A percentile compares a stretch with the other conserved stretches of the same genome.
These are phyloP conservation scores for Cavia aperea DNA, from an alignment of 2,113 vertebrate species.

Conservation along the genomic window DNA sequence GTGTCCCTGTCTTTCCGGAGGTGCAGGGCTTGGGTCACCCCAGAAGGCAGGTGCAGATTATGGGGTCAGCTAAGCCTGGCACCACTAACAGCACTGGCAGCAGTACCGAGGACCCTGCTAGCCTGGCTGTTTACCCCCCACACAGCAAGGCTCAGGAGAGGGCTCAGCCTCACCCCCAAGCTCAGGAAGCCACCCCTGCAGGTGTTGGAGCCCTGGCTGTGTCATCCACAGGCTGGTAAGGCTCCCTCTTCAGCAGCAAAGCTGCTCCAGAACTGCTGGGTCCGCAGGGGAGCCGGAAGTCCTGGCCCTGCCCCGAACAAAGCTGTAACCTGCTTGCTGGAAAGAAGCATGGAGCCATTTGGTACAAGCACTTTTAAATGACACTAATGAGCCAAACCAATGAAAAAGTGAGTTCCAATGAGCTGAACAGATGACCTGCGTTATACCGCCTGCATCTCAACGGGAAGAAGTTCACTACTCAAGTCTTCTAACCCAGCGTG, in stretches of 20 bases:
- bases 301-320: background rate
- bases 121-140: background rate
- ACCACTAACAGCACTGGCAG: background rate
- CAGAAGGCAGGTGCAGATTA: background rate
- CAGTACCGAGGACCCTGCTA: no score
- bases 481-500: background rate
- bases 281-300: background rate
- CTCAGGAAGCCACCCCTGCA: background rate
- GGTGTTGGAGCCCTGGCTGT: background rate
- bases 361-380: background rate
- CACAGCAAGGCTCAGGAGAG: background rate
- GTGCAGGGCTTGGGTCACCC: background rate
- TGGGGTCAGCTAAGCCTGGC: background rate
- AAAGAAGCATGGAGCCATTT: background rate
- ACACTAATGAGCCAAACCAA: background rate
- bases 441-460: background rate
- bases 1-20: no score
- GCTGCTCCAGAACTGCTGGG: background rate
- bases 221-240: background rate
- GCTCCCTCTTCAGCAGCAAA: background rate
- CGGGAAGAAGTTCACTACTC: background rate
- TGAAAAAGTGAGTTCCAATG: no score
- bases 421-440: background rate
- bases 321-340: background rate
- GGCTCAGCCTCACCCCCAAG: background rate